Conservation (phyloP, 2,888 invertebrate genomes). For the Hemithea aestivaria region DNA sequence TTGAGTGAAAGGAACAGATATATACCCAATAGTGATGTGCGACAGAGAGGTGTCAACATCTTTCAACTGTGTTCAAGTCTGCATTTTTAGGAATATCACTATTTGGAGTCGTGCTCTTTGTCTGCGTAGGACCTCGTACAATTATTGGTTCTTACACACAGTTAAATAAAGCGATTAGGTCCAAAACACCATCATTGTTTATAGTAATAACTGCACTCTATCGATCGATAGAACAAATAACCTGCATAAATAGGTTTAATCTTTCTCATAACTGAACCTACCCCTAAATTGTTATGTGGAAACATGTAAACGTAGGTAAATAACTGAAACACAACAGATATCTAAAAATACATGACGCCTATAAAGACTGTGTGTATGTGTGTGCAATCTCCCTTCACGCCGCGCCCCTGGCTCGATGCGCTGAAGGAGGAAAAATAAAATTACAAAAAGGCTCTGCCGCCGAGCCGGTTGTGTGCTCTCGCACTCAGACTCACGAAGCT, state of each 20-base stretch:
- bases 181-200: too few species aligned
- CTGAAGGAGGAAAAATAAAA: constrained; percentile 72
- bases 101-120: constrained; percentile 29
- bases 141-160: constrained; percentile 9
- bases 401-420: constrained; percentile 38
- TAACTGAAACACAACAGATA: too few species aligned
- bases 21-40: constrained; percentile 27
- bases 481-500: constrained; percentile 49
- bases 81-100: constrained; percentile 42
- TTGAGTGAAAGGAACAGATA: constrained; percentile 45
- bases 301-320: too few species aligned
- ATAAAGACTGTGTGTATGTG: constrained; percentile 16
- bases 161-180: too few species aligned
- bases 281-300: too few species aligned
- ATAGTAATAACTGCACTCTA: too few species aligned
- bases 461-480: constrained; percentile 59
- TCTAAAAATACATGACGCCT: constrained; percentile 10
- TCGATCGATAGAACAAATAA: too few species aligned
- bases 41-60: constrained; percentile 41
- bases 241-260: too few species aligned
- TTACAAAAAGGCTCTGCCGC: constrained; percentile 68
- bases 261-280: too few species aligned
- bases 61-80: constrained; percentile 27
- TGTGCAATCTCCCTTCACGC: constrained; percentile 42
- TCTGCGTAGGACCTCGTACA: constrained; percentile 14